A percentile compares a stretch with the other conserved stretches of the same genome.
Conservation (phyloP, 64 coral and sea anemone species). For the Dendronephthya gigantea region DNA sequence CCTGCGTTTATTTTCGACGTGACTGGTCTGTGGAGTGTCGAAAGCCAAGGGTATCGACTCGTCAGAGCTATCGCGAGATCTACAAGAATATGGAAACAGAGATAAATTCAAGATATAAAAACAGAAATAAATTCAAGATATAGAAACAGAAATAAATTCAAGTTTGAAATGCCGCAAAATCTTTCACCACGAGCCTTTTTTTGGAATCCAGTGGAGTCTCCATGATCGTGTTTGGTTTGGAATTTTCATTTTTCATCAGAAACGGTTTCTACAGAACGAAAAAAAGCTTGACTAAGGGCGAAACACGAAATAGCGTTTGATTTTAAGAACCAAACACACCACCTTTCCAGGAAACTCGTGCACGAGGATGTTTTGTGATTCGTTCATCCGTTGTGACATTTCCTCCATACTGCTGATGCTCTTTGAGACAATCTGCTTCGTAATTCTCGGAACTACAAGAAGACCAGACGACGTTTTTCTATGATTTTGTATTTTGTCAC, state of each 20-base stretch:
- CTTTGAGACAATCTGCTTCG: slow-evolving; percentile 5
- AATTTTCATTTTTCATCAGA: neutral
- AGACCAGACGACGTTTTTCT: neutral
- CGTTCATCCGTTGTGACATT: neutral
- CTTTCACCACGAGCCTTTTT: neutral
- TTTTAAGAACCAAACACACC: no score
- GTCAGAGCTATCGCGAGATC: neutral
- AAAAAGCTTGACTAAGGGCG: no score
- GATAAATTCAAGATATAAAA: no score
- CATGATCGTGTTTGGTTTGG: neutral
- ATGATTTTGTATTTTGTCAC: neutral
- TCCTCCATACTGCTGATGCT: neutral
- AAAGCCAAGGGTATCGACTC: neutral
- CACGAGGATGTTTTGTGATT: neutral
- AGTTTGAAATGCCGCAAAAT: no score
- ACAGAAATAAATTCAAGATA: no score
- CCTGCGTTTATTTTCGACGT: neutral
- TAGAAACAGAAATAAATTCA: no score
- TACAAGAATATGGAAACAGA: neutral
- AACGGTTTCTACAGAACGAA: neutral
- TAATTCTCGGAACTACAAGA: neutral
- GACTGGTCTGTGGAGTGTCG: neutral
- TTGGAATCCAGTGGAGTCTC: neutral
- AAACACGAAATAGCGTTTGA: no score
- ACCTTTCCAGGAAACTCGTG: neutral